These are phyloP conservation scores for Aphaenogaster rudis DNA, from an alignment of 1,140 invertebrate species.

Conservation along the genomic window DNA sequence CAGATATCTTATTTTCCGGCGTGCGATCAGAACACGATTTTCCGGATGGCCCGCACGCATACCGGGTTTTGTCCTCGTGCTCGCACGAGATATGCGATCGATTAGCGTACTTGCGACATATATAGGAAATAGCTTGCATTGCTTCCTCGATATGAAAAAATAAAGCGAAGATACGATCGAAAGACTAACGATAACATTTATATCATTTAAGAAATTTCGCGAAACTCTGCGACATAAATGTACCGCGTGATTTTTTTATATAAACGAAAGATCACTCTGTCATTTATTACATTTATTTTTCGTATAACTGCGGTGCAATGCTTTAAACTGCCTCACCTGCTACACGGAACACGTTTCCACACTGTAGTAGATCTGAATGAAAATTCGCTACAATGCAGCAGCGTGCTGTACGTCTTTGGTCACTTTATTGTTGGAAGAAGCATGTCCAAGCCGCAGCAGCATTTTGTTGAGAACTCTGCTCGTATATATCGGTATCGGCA, in stretches of 20 bases:
- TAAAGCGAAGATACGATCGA: background rate
- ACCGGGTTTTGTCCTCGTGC: background rate
- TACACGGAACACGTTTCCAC: background rate
- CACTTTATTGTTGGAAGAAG: conserved; percentile 56
- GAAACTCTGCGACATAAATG: background rate
- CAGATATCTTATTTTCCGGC: conserved; percentile 73
- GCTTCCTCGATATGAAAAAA: background rate
- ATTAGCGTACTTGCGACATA: background rate
- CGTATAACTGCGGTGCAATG: background rate
- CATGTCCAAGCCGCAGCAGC: conserved; percentile 37
- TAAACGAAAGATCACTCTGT: background rate
- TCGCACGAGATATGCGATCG: background rate
- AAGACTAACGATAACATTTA: background rate
- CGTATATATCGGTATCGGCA: conserved; percentile 58
- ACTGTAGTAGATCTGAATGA: conserved; percentile 48
- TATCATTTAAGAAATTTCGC: background rate
- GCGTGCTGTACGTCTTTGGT: conserved; percentile 31
- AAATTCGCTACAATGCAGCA: conserved; percentile 49
- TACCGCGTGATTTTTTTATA: background rate
- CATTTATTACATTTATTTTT: conserved; percentile 24
- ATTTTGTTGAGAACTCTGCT: conserved; percentile 48
- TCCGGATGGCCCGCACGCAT: conserved; percentile 6
- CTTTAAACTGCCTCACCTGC: conserved; percentile 18
- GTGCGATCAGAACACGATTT: conserved; percentile 67
- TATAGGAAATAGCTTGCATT: background rate